A percentile compares a stretch with the other conserved stretches of the same genome.
These are phyloP conservation scores for Eupithecia vulgata DNA, from an alignment of 2,888 invertebrate genomes.

Conservation along the genomic window DNA sequence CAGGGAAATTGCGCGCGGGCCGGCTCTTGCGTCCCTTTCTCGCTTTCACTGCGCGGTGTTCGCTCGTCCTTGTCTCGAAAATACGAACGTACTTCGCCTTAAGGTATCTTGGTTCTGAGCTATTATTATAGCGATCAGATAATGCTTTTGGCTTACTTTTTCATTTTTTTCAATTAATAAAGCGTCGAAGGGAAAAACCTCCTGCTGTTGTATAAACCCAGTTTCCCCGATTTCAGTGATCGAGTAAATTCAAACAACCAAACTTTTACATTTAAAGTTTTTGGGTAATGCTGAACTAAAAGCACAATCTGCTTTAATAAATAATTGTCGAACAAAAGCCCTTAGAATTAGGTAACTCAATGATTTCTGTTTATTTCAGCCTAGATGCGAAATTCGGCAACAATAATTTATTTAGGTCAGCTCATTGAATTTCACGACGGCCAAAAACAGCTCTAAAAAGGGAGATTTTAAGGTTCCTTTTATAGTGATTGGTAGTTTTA, in stretches of 20 bases:
- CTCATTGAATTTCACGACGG: conserved; percentile 43
- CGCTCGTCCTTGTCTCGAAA: too few species aligned
- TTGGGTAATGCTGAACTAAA: conserved; percentile 5
- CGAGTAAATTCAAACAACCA: conserved; percentile 4
- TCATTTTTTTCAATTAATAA: not conserved
- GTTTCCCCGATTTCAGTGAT: not conserved
- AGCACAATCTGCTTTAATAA: conserved; percentile 18
- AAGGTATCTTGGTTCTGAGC: too few species aligned
- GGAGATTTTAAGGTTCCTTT: conserved; percentile 39
- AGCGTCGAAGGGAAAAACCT: not conserved
- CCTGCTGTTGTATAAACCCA: not conserved
- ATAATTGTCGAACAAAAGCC: conserved; percentile 23
- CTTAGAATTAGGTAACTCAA: conserved; percentile 8
- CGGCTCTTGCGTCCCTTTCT: too few species aligned
- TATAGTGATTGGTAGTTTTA: conserved; percentile 43
- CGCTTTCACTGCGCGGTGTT: too few species aligned
- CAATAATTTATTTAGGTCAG: conserved; percentile 38
- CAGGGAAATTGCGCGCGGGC: too few species aligned
- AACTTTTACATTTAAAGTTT: conserved; percentile 14
- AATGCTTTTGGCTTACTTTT: not conserved
- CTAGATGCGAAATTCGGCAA: conserved; percentile 22
- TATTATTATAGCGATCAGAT: not conserved
- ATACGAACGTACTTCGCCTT: too few species aligned
- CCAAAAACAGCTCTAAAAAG: conserved; percentile 35
- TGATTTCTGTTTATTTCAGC: conserved; percentile 26